Conservation (phyloP, 2,888 invertebrate species). For the Spialia ferax region DNA sequence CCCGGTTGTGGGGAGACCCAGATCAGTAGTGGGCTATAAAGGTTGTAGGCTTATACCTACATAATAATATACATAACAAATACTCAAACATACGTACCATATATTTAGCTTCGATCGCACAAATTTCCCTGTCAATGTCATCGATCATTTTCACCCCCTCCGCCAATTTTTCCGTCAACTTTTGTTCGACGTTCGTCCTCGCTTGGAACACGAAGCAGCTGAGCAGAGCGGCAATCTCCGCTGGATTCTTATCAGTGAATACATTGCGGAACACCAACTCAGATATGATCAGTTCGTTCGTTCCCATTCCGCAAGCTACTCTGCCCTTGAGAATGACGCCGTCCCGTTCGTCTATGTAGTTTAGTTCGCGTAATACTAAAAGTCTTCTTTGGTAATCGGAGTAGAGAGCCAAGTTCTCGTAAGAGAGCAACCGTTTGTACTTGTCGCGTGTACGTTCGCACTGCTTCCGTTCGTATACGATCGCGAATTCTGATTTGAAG, state of each 20-base stretch:
- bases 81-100: slow-evolving; percentile 84
- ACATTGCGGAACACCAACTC: slow-evolving; percentile 97
- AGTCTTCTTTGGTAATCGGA: slow-evolving; percentile 96
- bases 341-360: slow-evolving; percentile 87
- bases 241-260: slow-evolving; percentile 93
- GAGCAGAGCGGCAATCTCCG: slow-evolving; percentile 97
- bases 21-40: no score
- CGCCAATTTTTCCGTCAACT: slow-evolving; percentile 86
- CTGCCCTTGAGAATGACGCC: slow-evolving; percentile 79
- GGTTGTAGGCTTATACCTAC: no score
- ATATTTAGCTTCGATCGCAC: slow-evolving; percentile 88
- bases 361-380: slow-evolving; percentile 90
- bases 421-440: slow-evolving; percentile 92
- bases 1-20: no score
- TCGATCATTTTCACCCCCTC: slow-evolving; percentile 90
- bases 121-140: slow-evolving; percentile 89
- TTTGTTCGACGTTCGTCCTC: slow-evolving; percentile 88
- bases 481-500: slow-evolving; percentile 92
- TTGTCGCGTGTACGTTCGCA: slow-evolving; percentile 90
- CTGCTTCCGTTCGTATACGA: slow-evolving; percentile 91
- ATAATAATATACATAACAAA: no score
- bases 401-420: slow-evolving; percentile 94
- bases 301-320: slow-evolving; percentile 82
- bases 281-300: slow-evolving; percentile 96
- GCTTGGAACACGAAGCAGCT: slow-evolving; percentile 98